Conservation (phyloP, 2,113 vertebrate genomes). For the Megaceryle torquata region DNA sequence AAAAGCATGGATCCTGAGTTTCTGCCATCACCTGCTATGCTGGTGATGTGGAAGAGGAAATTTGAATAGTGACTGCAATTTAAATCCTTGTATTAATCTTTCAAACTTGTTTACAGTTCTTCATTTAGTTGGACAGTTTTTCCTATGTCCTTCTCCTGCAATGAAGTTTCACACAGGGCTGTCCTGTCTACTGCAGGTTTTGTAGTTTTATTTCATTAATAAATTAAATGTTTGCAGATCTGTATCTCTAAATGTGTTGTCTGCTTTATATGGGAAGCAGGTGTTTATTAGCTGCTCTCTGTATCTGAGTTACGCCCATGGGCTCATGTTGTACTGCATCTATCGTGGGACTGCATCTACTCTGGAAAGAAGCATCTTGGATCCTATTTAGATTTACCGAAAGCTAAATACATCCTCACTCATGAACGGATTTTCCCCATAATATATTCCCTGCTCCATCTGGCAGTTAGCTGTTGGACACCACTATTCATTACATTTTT, state of each 20-base stretch:
- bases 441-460: not conserved
- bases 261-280: not conserved
- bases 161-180: not conserved
- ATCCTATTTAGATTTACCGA: not conserved
- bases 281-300: not conserved
- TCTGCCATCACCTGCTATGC: not conserved
- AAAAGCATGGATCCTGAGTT: not conserved
- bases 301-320: not conserved
- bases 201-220: not conserved
- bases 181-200: not conserved
- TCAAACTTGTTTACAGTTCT: not conserved
- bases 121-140: not conserved
- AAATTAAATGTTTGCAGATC: not conserved
- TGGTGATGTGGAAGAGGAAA: not conserved
- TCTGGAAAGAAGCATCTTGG: not conserved
- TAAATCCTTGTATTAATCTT: not conserved
- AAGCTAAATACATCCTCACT: not conserved
- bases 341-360: not conserved
- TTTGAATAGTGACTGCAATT: not conserved
- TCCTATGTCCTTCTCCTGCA: not conserved
- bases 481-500: not conserved
- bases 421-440: not conserved
- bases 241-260: not conserved
- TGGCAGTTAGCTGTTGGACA: not conserved
- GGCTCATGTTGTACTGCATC: not conserved